These are phyloP conservation scores for Cryptocheilus praepositus DNA, from an alignment of 2,888 invertebrate species.

Conservation along the genomic window DNA sequence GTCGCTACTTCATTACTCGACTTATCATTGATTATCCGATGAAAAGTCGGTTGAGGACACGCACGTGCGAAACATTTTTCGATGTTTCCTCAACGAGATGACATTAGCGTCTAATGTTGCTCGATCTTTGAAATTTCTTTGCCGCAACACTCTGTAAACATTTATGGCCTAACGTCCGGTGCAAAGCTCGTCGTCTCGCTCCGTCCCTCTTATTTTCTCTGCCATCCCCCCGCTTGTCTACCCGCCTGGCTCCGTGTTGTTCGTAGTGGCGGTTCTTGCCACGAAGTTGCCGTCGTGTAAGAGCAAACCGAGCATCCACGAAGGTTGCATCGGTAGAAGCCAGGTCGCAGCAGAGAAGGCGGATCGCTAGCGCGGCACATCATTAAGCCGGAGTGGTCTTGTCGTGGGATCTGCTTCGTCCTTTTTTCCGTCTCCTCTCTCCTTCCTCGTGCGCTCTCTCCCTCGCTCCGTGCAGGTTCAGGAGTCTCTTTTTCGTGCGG, in stretches of 20 bases:
- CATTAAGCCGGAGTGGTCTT: conserved; percentile 69
- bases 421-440: conserved; percentile 44
- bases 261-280: conserved; percentile 16
- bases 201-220: no score
- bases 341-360: conserved; percentile 24
- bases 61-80: no score
- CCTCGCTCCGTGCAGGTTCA: conserved; percentile 8
- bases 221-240: no score
- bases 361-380: conserved; percentile 65
- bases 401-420: conserved; percentile 58
- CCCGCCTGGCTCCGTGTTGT: no score
- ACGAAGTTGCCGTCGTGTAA: no score
- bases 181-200: no score
- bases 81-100: no score
- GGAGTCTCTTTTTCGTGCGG: conserved; percentile 46
- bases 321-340: conserved; percentile 42
- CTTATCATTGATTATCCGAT: no score
- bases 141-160: no score
- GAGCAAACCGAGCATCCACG: conserved; percentile 35
- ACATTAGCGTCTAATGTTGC: background rate
- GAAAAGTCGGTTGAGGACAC: no score
- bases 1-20: background rate
- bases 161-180: no score
- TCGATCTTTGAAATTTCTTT: background rate
- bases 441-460: conserved; percentile 30